Conservation (phyloP, 2,797 vertebrate species). For the Sus cebifrons region DNA sequence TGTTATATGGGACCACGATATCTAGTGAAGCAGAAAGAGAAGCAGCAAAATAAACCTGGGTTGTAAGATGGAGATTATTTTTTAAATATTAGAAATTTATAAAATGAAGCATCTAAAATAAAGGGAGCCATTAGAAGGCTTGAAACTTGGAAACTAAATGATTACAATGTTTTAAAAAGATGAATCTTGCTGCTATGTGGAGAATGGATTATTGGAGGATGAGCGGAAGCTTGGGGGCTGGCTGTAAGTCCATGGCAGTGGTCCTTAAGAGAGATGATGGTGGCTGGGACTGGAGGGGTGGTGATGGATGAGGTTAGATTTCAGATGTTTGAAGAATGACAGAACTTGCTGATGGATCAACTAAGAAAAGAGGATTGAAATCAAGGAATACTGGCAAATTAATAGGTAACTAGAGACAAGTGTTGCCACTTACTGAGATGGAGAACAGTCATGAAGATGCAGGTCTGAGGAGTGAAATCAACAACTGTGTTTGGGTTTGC, state of each 20-base stretch:
- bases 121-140: neutral
- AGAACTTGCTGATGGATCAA: conserved; percentile 7
- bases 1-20: conserved; percentile 21
- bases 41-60: conserved; percentile 37
- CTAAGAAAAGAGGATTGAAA: conserved; percentile 51
- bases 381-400: conserved; percentile 23
- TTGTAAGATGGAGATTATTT: conserved; percentile 5
- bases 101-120: conserved; percentile 42
- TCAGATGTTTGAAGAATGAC: neutral
- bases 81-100: conserved; percentile 44
- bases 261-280: neutral
- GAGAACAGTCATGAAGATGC: neutral
- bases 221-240: neutral
- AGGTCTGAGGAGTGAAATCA: conserved; percentile 39
- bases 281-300: neutral
- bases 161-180: conserved; percentile 30
- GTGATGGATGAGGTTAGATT: neutral
- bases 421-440: neutral
- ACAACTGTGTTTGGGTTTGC: conserved; percentile 5
- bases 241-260: neutral
- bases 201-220: neutral
- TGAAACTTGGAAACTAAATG: conserved; percentile 19
- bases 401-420: conserved; percentile 8
- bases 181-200: neutral
- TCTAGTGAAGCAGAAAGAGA: conserved; percentile 30